Evolutionary conservation across 2,113 vertebrate genomes (phyloP), one percentile per base, ranked within the genome.

Genomic region (Speoplatyrhinus poulsoni): DNA sequence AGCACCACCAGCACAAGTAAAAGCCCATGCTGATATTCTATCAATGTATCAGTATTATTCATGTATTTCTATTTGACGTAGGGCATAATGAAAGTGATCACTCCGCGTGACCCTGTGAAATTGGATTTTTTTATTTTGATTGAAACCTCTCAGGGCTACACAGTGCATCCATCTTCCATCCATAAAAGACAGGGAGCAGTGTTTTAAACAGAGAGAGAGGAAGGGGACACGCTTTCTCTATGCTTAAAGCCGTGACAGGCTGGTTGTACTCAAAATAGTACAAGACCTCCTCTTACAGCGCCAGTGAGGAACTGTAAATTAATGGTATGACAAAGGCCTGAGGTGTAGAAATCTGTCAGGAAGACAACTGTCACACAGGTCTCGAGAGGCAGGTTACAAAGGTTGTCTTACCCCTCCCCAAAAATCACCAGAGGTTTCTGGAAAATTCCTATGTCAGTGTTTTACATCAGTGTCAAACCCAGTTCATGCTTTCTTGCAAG

Each of bases 71-170:
- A 75, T 75, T 81, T 77, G 79, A 79, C 75, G 46, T 46, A 64
- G 48, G 54, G 72, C 62, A 62, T 83, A 80, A 84, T 87, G 82
- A 87, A 85, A 85, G 56, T 82, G 84, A 87, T 87, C 83, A 82
- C 80, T 76, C 69, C 77, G 75, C 75, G 72, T 81, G 82, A 85
- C 77, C 77, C 65, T 11, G 26, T 72, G 66, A 84, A 83, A 88
- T 84, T 83, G 75, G 75, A 83, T 87, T 53, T 1, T 53, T 85
- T 85, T 53, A 7, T 53, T 85, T 85, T 83, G 71, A 75, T 78
- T 52, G 72, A 81, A 82, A 74, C 70, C 75, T 73, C 72, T 56
- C 62, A 64, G 66, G 76, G 75, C 76, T 26, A 53, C 48, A 63
- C 63, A 52, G 49, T 36, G 36, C 58, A 72, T 75, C 65, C 68